phyloP scores from a whole-genome alignment of 1,140 invertebrate species.

The Adelges cooleyi region DNA sequence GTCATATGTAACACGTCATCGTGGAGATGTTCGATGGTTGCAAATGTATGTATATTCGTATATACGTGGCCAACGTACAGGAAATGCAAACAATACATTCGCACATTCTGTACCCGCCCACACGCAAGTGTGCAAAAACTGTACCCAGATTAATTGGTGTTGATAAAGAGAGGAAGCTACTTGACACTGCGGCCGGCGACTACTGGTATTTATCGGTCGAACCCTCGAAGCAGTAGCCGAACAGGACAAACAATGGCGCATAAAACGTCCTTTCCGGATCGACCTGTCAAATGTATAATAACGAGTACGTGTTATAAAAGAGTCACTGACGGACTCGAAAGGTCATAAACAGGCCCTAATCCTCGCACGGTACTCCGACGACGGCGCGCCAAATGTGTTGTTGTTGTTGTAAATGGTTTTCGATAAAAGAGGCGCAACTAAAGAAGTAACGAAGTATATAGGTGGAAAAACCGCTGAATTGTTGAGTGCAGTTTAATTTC shows the following conservation, averaged over 20 bases:
- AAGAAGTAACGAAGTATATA: neutral
- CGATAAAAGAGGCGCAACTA: neutral
- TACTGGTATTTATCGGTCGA: slow-evolving; percentile 1
- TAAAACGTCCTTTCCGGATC: neutral
- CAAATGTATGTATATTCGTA: too few species aligned
- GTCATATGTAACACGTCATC: too few species aligned
- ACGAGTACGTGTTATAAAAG: neutral
- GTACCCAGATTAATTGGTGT: slow-evolving; percentile 20
- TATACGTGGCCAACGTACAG: too few species aligned
- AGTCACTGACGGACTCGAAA: slow-evolving; percentile 24
- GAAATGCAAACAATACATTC: too few species aligned
- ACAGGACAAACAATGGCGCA: neutral
- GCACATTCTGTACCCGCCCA: slow-evolving; percentile 5
- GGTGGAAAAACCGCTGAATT: neutral
- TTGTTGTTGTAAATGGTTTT: slow-evolving; percentile 14
- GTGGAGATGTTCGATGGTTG: too few species aligned
- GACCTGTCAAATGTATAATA: slow-evolving; percentile 1
- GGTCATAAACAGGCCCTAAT: neutral
- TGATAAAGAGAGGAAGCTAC: neutral
- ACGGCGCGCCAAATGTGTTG: neutral
- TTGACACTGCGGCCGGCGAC: slow-evolving; percentile 7
- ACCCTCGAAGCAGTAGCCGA: neutral
- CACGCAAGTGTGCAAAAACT: neutral
- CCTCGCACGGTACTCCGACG: neutral
- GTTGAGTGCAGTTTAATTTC: neutral